Evolutionary conservation across 2,113 vertebrate genomes (phyloP), one percentile per base, ranked within the genome.

Genomic region (Salvator merianae): DNA sequence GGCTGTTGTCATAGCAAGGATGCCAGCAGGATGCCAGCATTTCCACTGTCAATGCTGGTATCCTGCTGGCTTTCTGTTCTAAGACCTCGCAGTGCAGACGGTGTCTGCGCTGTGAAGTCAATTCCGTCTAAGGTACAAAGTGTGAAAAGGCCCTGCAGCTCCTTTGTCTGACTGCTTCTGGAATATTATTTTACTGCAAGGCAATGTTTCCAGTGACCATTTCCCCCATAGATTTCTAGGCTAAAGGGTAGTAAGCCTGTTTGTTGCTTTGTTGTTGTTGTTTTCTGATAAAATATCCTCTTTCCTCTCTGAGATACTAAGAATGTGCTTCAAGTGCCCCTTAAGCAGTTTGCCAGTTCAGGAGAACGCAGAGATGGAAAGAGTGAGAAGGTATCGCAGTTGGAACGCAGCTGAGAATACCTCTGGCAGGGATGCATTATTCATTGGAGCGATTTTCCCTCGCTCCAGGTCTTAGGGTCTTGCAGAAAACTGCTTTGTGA

Each of bases 401-500:
- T 84, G 81, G 84, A 89, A 87, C 30, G 80, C 83, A 90, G 79
- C 85, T 88, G 85, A 75, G 83, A 65, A 38, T 83, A 85, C 91
- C 82, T 30, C 75, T 87, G 79, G 38, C 75, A 83, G 59, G 22
- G 81, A 83, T 90, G 84, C 34, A 87, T 92, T 90, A 90, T 93
- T 94, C 89, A 92, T 90, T 82, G 47, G 82, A 84, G 81, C 50
- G 38, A 3, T 70, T 89, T 93, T 85, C 81, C 90, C 47, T 59
- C n/a, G 72, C 86, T 77, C 66, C 86, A 85, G 38, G 68, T 88
- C 76, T 55, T 84, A 5, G 79, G 84, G 81, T 53, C 77, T 86
- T 89, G 72, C 77, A 89, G 81, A 82, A 92, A 62, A 88, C 63
- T 82, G 32, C 84, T 86, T 14, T 87, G 63, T 94, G 91, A 91